Evolutionary conservation across 2,888 invertebrate species (phyloP).

Genomic region (Tuberolachnus salignus): DNA sequence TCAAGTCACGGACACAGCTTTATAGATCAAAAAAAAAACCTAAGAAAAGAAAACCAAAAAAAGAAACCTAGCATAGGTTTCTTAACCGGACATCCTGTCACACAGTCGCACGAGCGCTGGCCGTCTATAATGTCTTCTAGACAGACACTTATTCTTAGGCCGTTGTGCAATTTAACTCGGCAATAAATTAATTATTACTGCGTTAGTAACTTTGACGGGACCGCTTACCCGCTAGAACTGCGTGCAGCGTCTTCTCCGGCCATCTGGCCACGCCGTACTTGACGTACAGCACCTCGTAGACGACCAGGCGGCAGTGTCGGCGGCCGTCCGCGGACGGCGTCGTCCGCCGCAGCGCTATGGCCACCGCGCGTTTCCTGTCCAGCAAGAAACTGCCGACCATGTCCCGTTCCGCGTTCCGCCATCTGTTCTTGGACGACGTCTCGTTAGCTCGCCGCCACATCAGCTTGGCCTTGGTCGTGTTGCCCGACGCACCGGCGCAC

Average conservation of each 20-base stretch:
- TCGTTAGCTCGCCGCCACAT: slow-evolving; percentile 4
- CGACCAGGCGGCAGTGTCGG: slow-evolving; percentile 27
- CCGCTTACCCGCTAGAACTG: slow-evolving; percentile 9
- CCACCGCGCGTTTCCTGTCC: neutral
- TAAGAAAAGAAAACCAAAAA: no score
- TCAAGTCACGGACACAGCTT: no score
- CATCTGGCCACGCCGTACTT: slow-evolving; percentile 33
- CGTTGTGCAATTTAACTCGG: no score
- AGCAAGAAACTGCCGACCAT: slow-evolving; percentile 4
- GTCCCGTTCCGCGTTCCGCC: neutral
- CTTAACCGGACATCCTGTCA: no score
- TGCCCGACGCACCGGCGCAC: slow-evolving; percentile 31
- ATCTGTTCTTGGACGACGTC: neutral
- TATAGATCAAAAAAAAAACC: no score
- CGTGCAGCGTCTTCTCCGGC: slow-evolving; percentile 4
- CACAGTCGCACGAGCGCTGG: no score
- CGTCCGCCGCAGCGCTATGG: slow-evolving; percentile 1
- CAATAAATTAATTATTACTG: no score
- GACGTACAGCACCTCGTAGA: slow-evolving; percentile 42
- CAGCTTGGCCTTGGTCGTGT: neutral
- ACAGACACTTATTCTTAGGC: no score
- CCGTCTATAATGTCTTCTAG: no score
- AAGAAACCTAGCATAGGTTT: no score
- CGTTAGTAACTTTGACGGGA: no score
- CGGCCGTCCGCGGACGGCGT: neutral